Evolutionary conservation across 2,113 vertebrate genomes (phyloP).

Genomic region (Perca flavescens): DNA sequence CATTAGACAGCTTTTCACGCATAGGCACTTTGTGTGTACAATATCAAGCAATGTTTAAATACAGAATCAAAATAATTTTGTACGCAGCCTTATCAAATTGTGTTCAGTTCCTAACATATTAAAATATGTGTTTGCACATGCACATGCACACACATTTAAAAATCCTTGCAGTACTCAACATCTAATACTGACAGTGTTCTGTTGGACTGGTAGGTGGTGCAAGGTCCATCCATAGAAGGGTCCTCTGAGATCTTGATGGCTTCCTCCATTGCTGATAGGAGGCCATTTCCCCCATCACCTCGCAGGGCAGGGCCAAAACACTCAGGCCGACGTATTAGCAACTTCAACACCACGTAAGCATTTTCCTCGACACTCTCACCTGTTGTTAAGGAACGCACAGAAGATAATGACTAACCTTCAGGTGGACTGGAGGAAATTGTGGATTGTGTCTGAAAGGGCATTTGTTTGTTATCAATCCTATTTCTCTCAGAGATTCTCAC

Average conservation of each 20-base stretch:
- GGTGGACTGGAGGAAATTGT: background rate
- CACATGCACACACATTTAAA: background rate
- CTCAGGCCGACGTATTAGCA: constrained; percentile 94
- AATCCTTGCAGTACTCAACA: background rate
- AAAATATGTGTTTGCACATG: background rate
- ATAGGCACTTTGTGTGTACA: no score
- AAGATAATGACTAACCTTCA: background rate
- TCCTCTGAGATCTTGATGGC: constrained; percentile 94
- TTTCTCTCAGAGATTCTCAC: background rate
- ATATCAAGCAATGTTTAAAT: no score
- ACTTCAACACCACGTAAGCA: constrained; percentile 92
- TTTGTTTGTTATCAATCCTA: background rate
- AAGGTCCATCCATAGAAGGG: constrained; percentile 88
- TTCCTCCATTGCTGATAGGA: constrained; percentile 93
- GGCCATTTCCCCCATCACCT: constrained; percentile 92
- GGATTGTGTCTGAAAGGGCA: background rate
- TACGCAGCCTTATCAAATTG: background rate
- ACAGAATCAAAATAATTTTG: background rate
- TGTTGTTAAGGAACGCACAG: constrained; percentile 57
- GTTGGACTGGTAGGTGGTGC: constrained; percentile 83
- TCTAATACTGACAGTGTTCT: constrained; percentile 86
- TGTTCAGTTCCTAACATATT: background rate
- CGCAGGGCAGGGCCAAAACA: constrained; percentile 95
- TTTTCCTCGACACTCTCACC: constrained; percentile 98
- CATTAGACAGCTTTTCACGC: background rate